Base-by-base conservation (phyloP, 1,140 invertebrate genomes). In the Aphidius ervi region DNA sequence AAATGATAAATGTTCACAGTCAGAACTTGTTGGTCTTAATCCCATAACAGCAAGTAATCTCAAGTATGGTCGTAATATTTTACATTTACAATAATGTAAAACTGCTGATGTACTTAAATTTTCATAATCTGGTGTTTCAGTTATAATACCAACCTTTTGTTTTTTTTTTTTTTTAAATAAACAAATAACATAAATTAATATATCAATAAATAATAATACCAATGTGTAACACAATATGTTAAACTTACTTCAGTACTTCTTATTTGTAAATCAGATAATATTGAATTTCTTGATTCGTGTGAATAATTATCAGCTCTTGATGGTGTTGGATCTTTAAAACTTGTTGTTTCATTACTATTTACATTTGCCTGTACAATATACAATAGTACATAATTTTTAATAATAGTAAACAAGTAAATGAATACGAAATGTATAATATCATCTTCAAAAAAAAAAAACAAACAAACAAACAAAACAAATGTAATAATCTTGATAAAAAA, bases 21-120 rank as follows among this genome's bases (percentile, higher is more conserved):
- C 86, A 39, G 81, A 82, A n/a, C 81, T 81, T 9, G 87, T 82
- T 8, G 89, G 88, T 65, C 88, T 82, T 45, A 92, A 74, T 10
- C 90, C 89, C 77, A 91, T 88, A 20, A 90, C 77, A 41, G 85
- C 85, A 52, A 92, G 72, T 4, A 91, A 76, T 65, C 85, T 82
- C 62, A 91, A 78, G 73, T 91, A 92, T 1, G 90, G 89, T 37
- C 83, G 82, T 56, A 92, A 75, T 72, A 92, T 89, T 84, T 89
- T 90, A 47, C 84, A 84, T 78, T 92, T 90, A 75, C 88, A 92
- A 67, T 89, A 89, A 71, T 85, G 84, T 71, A 92, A 77, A 61
- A 91, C 84, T 40, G 87, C 87, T 4, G 88, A 89, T 56, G 87
- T 89, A 66, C 87, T 89, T 69, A 88, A 68, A 59, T 77, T 78